Base-by-base conservation (phyloP, 2,797 vertebrate genomes). In the Champsocephalus esox region DNA sequence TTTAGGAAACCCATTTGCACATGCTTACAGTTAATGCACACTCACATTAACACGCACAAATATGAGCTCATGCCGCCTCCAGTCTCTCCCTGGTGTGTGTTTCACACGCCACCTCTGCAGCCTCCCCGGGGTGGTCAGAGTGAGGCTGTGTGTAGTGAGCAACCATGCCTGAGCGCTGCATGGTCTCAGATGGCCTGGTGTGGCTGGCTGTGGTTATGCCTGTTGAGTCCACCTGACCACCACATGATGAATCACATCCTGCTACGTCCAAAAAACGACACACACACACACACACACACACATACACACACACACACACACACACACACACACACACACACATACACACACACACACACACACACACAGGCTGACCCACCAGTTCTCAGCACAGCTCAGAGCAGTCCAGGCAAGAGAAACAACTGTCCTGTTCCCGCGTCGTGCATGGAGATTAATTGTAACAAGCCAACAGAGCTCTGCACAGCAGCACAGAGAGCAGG, bases 161-260 rank as follows among this genome's bases (percentile, higher is more conserved):
- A 81, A 85, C 87, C 84, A 81, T 83, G 82, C 84, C 84, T 88
- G 79, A 83, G 82, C 77, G 41, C 84, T 84, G 81, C 81, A 66
- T 81, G 89, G 85, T 93, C 90, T 94, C 91, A 88, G 87, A 92
- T 89, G 92, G 89, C 90, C 86, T 87, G 90, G 87, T 94, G 93
- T 91, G 94, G 94, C 92, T 89, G 89, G 85, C 90, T 94, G 93
- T 89, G 94, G 93, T 94, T 92, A 90, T 73, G 89, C 89, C 92
- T 92, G 92, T 92, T 93, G 92, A 94, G 92, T 91, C 87, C 58
- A 83, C 73, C 93, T 92, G 91, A 94, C 94, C 93, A 81, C 93
- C 87, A 81, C 80, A 92, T 93, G 93, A 94, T 93, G 89, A 94
- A 94, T 94, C 91, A 94, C 91, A 92, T 92, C 87, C 80, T 13